Evolutionary conservation across 2,113 vertebrate genomes (phyloP), one percentile per base, ranked within the genome.

Genomic region (Rhipidura dahli): DNA sequence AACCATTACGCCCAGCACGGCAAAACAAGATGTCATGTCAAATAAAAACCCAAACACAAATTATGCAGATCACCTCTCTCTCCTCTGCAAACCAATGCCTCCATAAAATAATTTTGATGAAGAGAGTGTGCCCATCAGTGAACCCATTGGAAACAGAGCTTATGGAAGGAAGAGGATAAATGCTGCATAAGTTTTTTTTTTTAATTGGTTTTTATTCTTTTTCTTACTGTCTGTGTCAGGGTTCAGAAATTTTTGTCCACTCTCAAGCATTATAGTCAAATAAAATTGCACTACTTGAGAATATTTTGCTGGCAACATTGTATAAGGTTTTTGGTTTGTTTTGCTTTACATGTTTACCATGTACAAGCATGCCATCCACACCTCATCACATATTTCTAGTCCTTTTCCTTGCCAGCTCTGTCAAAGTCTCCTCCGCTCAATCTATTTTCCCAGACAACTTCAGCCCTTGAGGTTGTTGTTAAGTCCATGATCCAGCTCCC

Each of bases 1-100:
- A 72, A 19, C 2, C 1, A 16, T 51, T 37, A 61, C 0, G 1
- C 9, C 19, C 42, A 68, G n/a, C 21, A 27, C 28, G 24, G 26
- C 10, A 23, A 53, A 86, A 61, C 3, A 51, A 2, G 2, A 21
- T 17, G 19, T 69, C 30, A 37, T 30, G 17, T 2, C 2, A 33
- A 53, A 71, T 37, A 69, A 22, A 28, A 2, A 1, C 18, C 17
- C 24, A 33, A 72, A 66, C 6, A 51, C 5, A 14, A 14, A 23
- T 77, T 53, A 53, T 47, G 31, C 5, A 49, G 8, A 59, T 33
- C 39, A 57, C 20, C 3, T 68, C 4, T 30, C 10, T 23, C 11
- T 80, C 20, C 15, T 47, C 30, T 0, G 0, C 13, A 26, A 44
- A 14, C 7, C 44, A 73, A 31, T 0, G 0, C 8, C 13, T 35